These are phyloP conservation scores for Naja naja DNA, from an alignment of 2,113 vertebrate species.

Conservation along the genomic window DNA sequence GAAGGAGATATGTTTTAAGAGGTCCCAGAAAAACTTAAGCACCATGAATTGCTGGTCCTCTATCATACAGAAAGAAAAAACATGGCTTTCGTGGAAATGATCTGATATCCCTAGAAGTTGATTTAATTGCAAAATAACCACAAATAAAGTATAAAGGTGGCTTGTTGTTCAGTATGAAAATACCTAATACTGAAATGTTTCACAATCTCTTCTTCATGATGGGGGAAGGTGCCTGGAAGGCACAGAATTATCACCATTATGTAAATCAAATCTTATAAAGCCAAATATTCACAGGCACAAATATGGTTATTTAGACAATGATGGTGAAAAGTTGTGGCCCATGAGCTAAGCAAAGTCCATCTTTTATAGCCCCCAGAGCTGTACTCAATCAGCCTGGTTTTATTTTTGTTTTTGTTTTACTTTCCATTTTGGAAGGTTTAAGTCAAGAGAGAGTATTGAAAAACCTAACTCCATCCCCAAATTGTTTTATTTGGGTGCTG, in stretches of 20 bases:
- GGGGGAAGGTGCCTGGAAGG: background rate
- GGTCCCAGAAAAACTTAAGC: background rate
- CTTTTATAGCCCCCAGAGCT: background rate
- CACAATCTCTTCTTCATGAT: background rate
- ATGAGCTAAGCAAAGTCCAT: background rate
- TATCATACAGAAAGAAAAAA: background rate
- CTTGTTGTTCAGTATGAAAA: background rate
- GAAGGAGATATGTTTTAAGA: background rate
- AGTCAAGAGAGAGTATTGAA: background rate
- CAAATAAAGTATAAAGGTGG: background rate
- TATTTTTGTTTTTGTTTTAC: background rate
- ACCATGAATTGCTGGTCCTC: background rate
- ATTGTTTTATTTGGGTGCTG: background rate
- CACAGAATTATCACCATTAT: background rate
- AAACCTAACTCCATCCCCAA: background rate
- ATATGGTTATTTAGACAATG: background rate
- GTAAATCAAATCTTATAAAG: background rate
- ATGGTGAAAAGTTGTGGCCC: background rate
- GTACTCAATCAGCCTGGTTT: background rate
- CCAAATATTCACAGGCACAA: background rate
- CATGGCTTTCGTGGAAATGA: background rate
- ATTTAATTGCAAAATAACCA: background rate
- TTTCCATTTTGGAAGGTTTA: background rate
- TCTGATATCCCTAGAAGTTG: background rate
- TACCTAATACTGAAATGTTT: background rate